phyloP scores from a whole-genome alignment of 2,797 vertebrate genomes.

The Pelodytes ibericus region DNA sequence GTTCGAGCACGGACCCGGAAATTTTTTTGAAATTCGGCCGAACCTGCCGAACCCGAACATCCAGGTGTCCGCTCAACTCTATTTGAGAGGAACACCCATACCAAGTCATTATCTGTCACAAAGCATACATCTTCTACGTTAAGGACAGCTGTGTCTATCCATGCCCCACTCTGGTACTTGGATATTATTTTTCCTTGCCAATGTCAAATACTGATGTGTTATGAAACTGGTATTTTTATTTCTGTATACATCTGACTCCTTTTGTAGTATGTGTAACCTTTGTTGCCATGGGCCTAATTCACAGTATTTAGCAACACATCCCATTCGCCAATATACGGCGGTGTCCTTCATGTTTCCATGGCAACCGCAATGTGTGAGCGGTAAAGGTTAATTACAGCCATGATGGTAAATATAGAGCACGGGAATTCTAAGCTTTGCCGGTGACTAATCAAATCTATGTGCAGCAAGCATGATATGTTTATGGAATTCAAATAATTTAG shows the following conservation, averaged over 20 bases:
- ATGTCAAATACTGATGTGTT: too few species aligned
- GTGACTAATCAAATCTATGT: constrained; percentile 52
- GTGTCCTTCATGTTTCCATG: constrained; percentile 56
- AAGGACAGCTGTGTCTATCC: too few species aligned
- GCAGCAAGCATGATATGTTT: constrained; percentile 1
- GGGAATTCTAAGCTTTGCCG: constrained; percentile 28
- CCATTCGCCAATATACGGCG: constrained; percentile 15
- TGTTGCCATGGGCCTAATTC: neutral
- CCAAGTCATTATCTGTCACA: too few species aligned
- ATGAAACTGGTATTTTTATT: neutral
- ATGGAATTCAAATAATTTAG: neutral
- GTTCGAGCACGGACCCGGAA: too few species aligned
- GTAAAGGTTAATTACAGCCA: constrained; percentile 59
- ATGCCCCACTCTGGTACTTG: too few species aligned
- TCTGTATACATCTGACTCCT: constrained; percentile 26
- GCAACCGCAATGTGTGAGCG: constrained; percentile 44
- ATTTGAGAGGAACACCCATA: too few species aligned
- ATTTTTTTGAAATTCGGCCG: too few species aligned
- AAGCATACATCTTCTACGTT: too few species aligned
- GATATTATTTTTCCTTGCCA: too few species aligned
- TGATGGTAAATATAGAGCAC: constrained; percentile 55
- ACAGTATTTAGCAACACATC: constrained; percentile 25
- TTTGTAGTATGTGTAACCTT: fast-evolving
- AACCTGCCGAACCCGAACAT: too few species aligned
- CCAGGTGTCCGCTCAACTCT: too few species aligned